A percentile compares a stretch with the other conserved stretches of the same genome.
Conservation (phyloP, 2,113 vertebrate genomes). For the Dermatemys mawii region DNA sequence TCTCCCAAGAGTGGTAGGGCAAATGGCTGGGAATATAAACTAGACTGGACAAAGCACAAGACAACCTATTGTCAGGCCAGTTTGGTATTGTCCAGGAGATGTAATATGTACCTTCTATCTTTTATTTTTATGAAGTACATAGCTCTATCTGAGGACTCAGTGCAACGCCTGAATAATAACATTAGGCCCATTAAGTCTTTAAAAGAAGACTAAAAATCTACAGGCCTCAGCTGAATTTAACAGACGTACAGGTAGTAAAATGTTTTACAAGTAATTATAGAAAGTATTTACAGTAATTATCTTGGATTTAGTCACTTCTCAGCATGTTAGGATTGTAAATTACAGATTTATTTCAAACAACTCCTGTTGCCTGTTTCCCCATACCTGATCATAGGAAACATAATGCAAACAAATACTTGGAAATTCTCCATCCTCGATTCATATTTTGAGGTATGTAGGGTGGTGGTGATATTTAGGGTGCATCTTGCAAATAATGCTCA, state of each 20-base stretch:
- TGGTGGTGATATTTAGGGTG: background rate
- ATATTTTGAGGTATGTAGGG: background rate
- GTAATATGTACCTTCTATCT: background rate
- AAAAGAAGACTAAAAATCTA: background rate
- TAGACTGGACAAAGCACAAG: background rate
- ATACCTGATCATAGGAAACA: conserved; percentile 22
- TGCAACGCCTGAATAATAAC: background rate
- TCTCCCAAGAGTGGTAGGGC: background rate
- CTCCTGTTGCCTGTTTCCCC: conserved; percentile 27
- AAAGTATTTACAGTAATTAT: conserved; percentile 62
- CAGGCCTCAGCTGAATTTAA: background rate
- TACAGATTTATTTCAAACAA: conserved; percentile 61
- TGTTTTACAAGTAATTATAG: conserved; percentile 57
- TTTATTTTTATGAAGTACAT: background rate
- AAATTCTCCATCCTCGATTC: background rate
- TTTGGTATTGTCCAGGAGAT: background rate
- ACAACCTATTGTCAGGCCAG: background rate
- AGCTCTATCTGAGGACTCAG: background rate
- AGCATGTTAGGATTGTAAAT: conserved; percentile 52
- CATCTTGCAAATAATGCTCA: background rate
- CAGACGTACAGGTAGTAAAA: conserved; percentile 53
- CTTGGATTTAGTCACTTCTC: conserved; percentile 60
- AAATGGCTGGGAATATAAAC: background rate
- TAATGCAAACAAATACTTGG: conserved; percentile 10
- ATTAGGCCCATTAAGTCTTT: background rate